A percentile compares a stretch with the other conserved stretches of the same genome.
phyloP scores from a whole-genome alignment of 2,888 invertebrate species.

The Willowsia nigromaculata region DNA sequence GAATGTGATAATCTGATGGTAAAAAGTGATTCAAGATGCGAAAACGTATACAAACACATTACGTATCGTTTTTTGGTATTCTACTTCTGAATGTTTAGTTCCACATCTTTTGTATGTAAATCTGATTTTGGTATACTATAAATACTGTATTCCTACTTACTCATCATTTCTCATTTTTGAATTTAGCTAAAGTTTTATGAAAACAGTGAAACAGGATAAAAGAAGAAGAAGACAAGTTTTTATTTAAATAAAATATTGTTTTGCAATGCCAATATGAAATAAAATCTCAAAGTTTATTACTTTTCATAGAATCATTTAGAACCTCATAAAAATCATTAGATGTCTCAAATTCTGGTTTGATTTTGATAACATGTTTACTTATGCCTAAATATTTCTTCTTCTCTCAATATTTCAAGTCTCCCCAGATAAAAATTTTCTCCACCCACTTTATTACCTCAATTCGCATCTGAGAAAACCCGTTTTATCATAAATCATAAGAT shows the following conservation, averaged over 20 bases:
- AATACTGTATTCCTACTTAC: too few species aligned
- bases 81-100: background rate
- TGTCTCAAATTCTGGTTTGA: constrained; percentile 26
- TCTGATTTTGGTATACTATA: too few species aligned
- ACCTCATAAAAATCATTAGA: constrained; percentile 47
- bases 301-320: constrained; percentile 43
- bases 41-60: background rate
- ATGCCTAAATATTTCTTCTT: background rate
- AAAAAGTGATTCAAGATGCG: constrained; percentile 10
- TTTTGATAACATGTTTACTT: constrained; percentile 28
- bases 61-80: background rate
- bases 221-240: constrained; percentile 16
- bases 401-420: constrained; percentile 27
- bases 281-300: constrained; percentile 19
- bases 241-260: constrained; percentile 15
- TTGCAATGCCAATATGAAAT: constrained; percentile 39
- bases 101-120: constrained; percentile 14
- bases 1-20: constrained; percentile 38
- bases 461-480: constrained; percentile 56
- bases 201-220: background rate
- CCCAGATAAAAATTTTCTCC: constrained; percentile 54
- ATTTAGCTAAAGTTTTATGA: background rate
- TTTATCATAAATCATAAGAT: constrained; percentile 64
- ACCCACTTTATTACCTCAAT: constrained; percentile 66
- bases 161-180: too few species aligned